These are phyloP conservation scores for Oplegnathus fasciatus DNA, from an alignment of 2,113 vertebrate species.

Conservation along the genomic window DNA sequence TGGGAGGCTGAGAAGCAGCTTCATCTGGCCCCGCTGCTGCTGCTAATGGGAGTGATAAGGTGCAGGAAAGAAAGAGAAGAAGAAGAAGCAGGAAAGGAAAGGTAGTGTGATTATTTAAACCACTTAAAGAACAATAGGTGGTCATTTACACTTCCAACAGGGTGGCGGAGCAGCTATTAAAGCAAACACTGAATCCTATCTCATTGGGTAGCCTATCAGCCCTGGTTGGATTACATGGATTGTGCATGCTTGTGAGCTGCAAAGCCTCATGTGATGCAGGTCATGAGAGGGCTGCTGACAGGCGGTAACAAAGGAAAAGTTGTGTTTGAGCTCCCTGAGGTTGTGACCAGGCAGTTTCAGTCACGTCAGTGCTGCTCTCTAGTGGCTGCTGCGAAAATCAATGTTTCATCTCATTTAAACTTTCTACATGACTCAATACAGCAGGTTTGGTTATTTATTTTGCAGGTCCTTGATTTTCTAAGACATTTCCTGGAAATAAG, in stretches of 20 bases:
- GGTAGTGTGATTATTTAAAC: background rate
- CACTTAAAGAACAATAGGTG: background rate
- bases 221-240: background rate
- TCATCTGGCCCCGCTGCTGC: background rate
- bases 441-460: background rate
- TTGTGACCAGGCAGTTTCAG: background rate
- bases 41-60: conserved; percentile 7
- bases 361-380: conserved; percentile 67
- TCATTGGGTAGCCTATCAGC: background rate
- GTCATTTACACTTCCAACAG: background rate
- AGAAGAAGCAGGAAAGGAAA: background rate
- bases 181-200: background rate
- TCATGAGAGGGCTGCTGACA: conserved; percentile 27
- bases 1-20: conserved; percentile 13
- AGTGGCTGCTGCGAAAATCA: conserved; percentile 43
- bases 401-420: background rate
- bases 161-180: background rate
- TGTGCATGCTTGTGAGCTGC: conserved; percentile 14
- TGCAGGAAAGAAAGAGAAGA: background rate
- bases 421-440: background rate
- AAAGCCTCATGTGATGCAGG: conserved; percentile 56
- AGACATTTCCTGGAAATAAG: background rate
- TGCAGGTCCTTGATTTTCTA: background rate
- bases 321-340: conserved; percentile 8
- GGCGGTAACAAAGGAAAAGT: conserved; percentile 22